Evolutionary conservation across 2,113 vertebrate genomes (phyloP), one percentile per base, ranked within the genome.

Genomic region (Seriola dumerili): DNA sequence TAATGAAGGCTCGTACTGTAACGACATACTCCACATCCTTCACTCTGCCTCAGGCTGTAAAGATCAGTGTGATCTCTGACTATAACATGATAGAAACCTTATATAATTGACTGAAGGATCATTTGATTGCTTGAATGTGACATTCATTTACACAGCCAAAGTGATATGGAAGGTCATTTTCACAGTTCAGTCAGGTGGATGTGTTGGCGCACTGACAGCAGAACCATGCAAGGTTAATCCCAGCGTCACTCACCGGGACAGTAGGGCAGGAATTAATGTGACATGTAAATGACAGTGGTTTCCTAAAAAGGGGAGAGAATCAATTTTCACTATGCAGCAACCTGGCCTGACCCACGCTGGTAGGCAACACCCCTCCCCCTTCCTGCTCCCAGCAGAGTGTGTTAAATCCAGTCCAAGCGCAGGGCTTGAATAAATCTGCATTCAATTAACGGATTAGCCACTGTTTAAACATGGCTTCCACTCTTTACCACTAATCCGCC

Each of bases 381-480:
- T 44, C 32, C 52, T 10, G 72, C 88, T 88, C 90, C 88, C 81
- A 76, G 73, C 72, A 89, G 93, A 88, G 84, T 69, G 76, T 83
- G 82, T 91, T 93, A 92, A 94, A 95, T 94, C 94, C 92, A 91
- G 92, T 94, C 92, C 91, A 89, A 91, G 88, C 89, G 70, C 71
- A 10, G 84, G 87, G 85, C 92, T 93, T 71, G 93, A 94, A 95
- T 96, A 95, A 95, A 96, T 96, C 94, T 96, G 92, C 93, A 96
- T 96, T 94, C 94, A 94, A 95, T 95, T 96, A 96, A 91, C 74
- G 91, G 95, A 95, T 95, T 95, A 95, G 83, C 78, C 81, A 80
- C 91, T 94, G 93, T 95, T 95, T 95, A 95, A 94, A 95, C 92
- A 93, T 79, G 88, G 82, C 86, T 93, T 93, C 83, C 85, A 87